Evolutionary conservation across 2,113 vertebrate species (phyloP), one percentile per base, ranked within the genome.

Genomic region (Martes martes): DNA sequence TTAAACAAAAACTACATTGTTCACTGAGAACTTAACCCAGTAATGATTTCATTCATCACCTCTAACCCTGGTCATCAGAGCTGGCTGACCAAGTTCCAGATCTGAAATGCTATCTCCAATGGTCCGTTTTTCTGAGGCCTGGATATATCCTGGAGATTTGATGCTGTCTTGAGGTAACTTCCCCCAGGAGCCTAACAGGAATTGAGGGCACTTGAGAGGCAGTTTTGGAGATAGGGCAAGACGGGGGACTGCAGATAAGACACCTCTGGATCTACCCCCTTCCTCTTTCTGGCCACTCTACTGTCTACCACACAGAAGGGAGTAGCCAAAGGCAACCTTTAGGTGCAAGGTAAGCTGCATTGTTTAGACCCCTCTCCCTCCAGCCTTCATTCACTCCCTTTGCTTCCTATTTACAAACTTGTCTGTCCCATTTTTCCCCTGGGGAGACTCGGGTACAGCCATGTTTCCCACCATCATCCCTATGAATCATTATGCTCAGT

Each of bases 1-100:
- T 73, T 85, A 47, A 69, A 80, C 63, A 93, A 85, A 80, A 67
- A 65, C 45, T 88, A 19, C 55, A 91, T 16, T 93, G 96, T 95
- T 90, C 84, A 55, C 36, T n/a, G 33, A 93, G 55, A 67, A 85
- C 63, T 65, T 80, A 65, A 74, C 31, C 39, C 82, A 94, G 78
- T 76, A 76, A 59, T 76, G 55, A 57, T 85, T 86, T 93, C 45
- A 80, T 95, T 90, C 55, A 85, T 95, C 15, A 28, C 63, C 52
- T 67, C 11, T 42, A 57, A 11, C 6, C 89, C 61, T 28, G n/a
- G 61, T 45, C 71, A 79, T 57, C 89, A 16, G 45, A 73, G 45
- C 71, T 79, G 52, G 73, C 50, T 80, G 33, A 45, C 36, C 4
- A 71, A 36, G 21, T 18, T 50, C n/a, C 33, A 69, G 74, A 23